These are phyloP conservation scores for Sebastes reedi DNA, from an alignment of 2,797 vertebrate species.

Conservation along the genomic window DNA sequence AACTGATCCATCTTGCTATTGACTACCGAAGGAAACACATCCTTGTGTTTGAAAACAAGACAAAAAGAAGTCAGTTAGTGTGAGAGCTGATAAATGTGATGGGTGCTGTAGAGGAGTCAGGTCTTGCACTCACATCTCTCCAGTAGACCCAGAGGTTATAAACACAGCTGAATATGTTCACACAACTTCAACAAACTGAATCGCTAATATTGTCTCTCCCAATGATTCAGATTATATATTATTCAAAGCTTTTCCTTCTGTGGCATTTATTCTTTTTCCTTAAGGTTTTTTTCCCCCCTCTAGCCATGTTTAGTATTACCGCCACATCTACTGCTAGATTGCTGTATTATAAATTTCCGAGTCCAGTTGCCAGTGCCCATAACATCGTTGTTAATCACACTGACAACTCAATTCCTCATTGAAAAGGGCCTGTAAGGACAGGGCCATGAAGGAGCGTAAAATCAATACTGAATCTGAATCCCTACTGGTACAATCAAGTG, in stretches of 20 bases:
- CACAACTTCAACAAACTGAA: background rate
- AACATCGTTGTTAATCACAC: background rate
- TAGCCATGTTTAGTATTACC: background rate
- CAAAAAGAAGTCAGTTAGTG: background rate
- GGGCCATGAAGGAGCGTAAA: background rate
- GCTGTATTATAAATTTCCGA: background rate
- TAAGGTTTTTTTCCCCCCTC: accelerated
- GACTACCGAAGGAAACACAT: background rate
- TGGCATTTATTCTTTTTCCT: background rate
- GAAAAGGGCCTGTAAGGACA: background rate
- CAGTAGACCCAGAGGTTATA: background rate
- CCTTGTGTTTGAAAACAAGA: conserved; percentile 5
- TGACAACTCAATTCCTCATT: background rate
- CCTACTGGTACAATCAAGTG: background rate
- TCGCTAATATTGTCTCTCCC: conserved; percentile 3
- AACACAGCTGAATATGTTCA: conserved; percentile 13
- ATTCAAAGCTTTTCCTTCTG: background rate
- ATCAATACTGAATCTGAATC: background rate
- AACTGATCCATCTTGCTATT: conserved; percentile 15
- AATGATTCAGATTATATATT: conserved; percentile 2
- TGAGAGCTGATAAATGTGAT: conserved; percentile 10
- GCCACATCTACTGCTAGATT: background rate
- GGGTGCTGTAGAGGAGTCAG: background rate
- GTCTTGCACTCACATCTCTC: background rate
- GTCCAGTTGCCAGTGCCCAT: background rate